Conservation (phyloP, 1,140 invertebrate species). For the Diachasma alloeum region DNA sequence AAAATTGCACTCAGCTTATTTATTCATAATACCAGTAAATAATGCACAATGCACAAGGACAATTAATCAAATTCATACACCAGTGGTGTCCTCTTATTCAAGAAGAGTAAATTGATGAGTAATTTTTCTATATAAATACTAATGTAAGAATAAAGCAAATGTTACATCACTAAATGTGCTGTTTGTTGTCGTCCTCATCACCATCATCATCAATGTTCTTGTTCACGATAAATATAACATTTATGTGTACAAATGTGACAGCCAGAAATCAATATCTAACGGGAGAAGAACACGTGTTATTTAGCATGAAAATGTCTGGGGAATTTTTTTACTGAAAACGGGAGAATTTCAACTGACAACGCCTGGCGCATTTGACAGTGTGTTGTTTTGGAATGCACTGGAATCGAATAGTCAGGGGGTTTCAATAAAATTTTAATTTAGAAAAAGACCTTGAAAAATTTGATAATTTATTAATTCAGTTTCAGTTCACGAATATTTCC, state of each 20-base stretch:
- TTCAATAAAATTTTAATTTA: no score
- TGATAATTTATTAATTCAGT: no score
- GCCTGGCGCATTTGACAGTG: no score
- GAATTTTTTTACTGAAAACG: background rate
- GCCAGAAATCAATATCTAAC: background rate
- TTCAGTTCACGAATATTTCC: no score
- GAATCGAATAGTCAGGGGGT: no score
- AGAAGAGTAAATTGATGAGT: background rate
- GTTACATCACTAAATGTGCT: slow-evolving; percentile 23
- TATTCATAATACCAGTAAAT: background rate
- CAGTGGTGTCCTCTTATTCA: slow-evolving; percentile 20
- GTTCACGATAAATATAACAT: slow-evolving; percentile 5
- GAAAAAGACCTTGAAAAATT: no score
- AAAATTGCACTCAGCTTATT: background rate
- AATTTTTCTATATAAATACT: slow-evolving; percentile 2
- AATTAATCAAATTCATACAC: background rate
- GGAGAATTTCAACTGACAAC: background rate
- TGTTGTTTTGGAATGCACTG: no score
- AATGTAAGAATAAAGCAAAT: slow-evolving; percentile 7
- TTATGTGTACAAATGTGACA: background rate
- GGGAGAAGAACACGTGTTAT: background rate
- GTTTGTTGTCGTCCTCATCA: slow-evolving; percentile 27
- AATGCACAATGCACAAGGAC: background rate
- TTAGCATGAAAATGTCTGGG: background rate
- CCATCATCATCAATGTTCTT: slow-evolving; percentile 17